phyloP scores from a whole-genome alignment of 2,113 vertebrate genomes.

The Pelvicachromis taeniatus region DNA sequence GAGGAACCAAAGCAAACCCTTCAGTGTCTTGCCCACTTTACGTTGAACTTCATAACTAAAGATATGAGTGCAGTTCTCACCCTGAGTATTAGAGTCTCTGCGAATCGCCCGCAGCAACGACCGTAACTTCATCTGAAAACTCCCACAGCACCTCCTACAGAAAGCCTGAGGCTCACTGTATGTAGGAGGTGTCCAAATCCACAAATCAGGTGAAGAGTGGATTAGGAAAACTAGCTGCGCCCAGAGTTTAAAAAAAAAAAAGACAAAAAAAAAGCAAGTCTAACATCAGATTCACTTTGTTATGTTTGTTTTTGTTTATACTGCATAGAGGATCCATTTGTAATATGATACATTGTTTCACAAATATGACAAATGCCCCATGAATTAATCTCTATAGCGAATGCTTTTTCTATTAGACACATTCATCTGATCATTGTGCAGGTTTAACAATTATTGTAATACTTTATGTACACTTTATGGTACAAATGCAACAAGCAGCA shows the following conservation, averaged over 20 bases:
- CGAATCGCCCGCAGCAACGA: not conserved
- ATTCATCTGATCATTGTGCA: not conserved
- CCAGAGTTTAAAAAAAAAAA: not conserved
- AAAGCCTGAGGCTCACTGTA: not conserved
- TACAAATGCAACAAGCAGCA: not conserved
- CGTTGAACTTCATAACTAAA: not conserved
- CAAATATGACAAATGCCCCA: fast-evolving
- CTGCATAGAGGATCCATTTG: not conserved
- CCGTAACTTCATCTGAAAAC: not conserved
- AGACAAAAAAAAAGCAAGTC: not conserved
- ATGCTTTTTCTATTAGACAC: not conserved
- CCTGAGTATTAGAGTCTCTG: not conserved
- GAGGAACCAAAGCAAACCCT: not conserved
- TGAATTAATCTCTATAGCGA: not conserved
- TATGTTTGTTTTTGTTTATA: not conserved
- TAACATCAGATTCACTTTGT: not conserved
- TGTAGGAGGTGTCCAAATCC: not conserved
- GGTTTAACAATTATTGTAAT: not conserved
- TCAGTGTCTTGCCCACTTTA: not conserved
- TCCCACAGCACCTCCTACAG: constrained; percentile 30
- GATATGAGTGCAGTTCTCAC: not conserved
- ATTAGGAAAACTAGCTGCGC: not conserved
- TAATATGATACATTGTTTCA: not conserved
- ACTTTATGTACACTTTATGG: not conserved
- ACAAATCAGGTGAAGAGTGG: not conserved